These are phyloP conservation scores for Homalodisca vitripennis DNA, from an alignment of 1,140 invertebrate genomes.

Conservation along the genomic window DNA sequence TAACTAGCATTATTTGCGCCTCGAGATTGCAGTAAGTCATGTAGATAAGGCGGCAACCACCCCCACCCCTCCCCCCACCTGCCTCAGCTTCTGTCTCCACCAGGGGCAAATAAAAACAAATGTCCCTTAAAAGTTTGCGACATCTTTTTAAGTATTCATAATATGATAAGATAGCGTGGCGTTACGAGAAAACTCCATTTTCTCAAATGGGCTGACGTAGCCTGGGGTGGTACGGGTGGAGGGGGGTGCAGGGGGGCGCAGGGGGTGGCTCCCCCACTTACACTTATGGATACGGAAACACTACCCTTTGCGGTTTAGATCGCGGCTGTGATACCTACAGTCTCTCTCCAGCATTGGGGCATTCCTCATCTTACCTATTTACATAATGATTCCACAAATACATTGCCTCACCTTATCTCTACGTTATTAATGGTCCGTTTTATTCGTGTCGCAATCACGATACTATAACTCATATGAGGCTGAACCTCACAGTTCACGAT, in stretches of 20 bases:
- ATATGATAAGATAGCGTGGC: conserved; percentile 34
- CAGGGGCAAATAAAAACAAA: conserved; percentile 34
- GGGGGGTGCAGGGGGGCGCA: background rate
- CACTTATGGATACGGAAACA: conserved; percentile 15
- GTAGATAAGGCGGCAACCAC: conserved; percentile 20
- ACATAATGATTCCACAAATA: conserved; percentile 16
- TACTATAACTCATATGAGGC: too few relatives aligned
- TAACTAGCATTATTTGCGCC: conserved; percentile 30
- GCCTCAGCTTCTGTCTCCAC: conserved; percentile 8
- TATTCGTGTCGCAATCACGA: too few relatives aligned
- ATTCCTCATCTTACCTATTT: conserved; percentile 7
- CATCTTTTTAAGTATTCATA: conserved; percentile 37
- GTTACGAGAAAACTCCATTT: conserved; percentile 35
- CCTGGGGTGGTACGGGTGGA: background rate
- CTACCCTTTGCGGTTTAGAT: conserved; percentile 19
- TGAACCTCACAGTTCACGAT: too few relatives aligned
- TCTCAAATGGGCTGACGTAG: conserved; percentile 30
- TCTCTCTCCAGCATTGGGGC: background rate
- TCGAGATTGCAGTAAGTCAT: conserved; percentile 26
- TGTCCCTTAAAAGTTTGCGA: conserved; percentile 36
- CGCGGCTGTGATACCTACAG: background rate
- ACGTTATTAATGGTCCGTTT: background rate
- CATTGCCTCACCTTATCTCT: background rate
- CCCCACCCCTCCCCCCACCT: background rate
- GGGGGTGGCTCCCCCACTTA: background rate